Percentiles rank a stretch among this genome's conserved stretches.
Conservation (phyloP, 1,140 invertebrate genomes). For the Eciton burchellii region DNA sequence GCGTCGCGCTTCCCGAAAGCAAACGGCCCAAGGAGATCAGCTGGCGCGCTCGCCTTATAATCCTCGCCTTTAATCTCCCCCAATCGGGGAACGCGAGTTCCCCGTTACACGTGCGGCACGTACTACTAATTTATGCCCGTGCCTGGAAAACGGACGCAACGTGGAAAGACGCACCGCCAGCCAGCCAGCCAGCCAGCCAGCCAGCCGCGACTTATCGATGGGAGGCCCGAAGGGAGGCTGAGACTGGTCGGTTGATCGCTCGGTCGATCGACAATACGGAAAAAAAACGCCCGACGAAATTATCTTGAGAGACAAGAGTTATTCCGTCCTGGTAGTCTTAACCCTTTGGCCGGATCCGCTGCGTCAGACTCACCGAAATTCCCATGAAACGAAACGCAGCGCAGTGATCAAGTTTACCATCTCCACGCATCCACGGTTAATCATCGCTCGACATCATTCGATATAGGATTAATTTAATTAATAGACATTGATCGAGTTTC, state of each 20-base stretch:
- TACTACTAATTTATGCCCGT: slow-evolving; percentile 74
- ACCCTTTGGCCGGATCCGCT: background rate
- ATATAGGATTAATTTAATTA: no score
- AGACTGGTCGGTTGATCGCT: background rate
- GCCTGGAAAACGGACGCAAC: slow-evolving; percentile 68
- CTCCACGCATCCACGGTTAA: no score
- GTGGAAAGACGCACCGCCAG: slow-evolving; percentile 33
- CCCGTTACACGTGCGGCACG: slow-evolving; percentile 72
- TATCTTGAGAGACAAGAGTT: background rate
- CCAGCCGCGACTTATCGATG: slow-evolving; percentile 46
- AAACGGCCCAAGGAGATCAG: slow-evolving; percentile 37
- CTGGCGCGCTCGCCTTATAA: slow-evolving; percentile 51
- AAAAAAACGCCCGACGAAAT: slow-evolving; percentile 22
- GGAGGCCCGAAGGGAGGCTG: background rate
- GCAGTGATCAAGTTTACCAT: no score
- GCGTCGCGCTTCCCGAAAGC: slow-evolving; percentile 50
- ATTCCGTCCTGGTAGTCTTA: background rate
- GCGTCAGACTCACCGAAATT: background rate
- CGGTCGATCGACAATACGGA: background rate
- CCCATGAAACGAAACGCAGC: background rate
- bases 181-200: no score
- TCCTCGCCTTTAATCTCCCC: slow-evolving; percentile 71
- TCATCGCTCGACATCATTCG: no score
- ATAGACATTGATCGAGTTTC: no score
- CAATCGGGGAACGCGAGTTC: slow-evolving; percentile 63